These are phyloP conservation scores for Ceryle rudis DNA, from an alignment of 2,797 vertebrate species.

Conservation along the genomic window DNA sequence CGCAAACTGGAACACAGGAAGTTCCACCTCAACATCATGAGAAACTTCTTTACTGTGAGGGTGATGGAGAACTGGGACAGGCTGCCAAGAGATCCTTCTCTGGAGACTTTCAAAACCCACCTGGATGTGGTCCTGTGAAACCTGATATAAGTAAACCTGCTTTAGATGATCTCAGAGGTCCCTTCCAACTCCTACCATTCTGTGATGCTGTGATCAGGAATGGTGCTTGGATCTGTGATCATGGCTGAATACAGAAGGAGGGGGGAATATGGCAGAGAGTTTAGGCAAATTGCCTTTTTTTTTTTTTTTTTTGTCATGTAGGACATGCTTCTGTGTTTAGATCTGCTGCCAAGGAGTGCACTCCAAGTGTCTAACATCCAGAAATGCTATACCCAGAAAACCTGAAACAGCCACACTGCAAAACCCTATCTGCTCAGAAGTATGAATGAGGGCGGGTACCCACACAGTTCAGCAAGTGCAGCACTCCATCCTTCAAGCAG, in stretches of 20 bases:
- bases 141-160: neutral
- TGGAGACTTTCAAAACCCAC: neutral
- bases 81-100: neutral
- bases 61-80: neutral
- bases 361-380: neutral
- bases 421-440: neutral
- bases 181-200: neutral
- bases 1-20: neutral
- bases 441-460: neutral
- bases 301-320: neutral
- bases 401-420: neutral
- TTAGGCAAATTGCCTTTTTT: neutral
- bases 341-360: neutral
- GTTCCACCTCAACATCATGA: neutral
- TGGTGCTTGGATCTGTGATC: neutral
- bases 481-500: neutral
- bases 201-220: neutral
- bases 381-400: neutral
- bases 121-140: neutral
- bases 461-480: neutral
- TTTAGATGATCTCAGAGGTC: neutral
- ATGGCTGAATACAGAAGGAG: neutral
- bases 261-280: neutral
- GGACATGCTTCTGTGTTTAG: neutral
- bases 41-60: neutral